A percentile compares a stretch with the other conserved stretches of the same genome.
Conservation (phyloP, 2,113 vertebrate genomes). For the Falcunculus frontatus region DNA sequence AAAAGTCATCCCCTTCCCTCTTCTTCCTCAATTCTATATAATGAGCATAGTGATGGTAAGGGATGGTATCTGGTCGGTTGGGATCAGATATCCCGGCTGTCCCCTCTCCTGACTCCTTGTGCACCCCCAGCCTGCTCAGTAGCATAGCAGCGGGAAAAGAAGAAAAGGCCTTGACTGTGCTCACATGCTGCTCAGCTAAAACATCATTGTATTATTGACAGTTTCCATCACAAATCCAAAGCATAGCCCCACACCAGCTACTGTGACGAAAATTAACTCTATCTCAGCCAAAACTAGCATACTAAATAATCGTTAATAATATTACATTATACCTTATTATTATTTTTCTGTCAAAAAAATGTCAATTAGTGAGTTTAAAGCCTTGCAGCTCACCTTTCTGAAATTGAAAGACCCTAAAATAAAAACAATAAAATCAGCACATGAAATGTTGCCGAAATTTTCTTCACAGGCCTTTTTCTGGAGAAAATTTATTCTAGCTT, state of each 20-base stretch:
- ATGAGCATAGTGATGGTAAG: background rate
- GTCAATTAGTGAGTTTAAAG: background rate
- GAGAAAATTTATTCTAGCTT: background rate
- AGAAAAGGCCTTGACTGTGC: background rate
- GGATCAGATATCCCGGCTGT: background rate
- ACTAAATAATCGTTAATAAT: background rate
- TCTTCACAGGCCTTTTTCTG: background rate
- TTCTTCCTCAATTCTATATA: background rate
- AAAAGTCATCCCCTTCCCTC: background rate
- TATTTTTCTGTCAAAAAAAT: background rate
- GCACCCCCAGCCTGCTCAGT: background rate
- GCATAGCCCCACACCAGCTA: too few species aligned
- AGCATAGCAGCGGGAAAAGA: background rate
- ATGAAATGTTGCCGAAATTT: background rate
- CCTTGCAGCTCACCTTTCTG: background rate
- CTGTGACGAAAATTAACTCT: background rate
- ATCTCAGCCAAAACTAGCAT: background rate
- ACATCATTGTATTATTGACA: background rate
- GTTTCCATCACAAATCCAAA: background rate
- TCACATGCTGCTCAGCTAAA: background rate
- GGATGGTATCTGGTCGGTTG: background rate
- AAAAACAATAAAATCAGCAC: background rate
- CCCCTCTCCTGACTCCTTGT: fast-evolving
- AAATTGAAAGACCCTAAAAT: background rate
- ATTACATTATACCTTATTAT: background rate